Evolutionary conservation across 2,888 invertebrate genomes (phyloP).

Genomic region (Lobophora halterata): DNA sequence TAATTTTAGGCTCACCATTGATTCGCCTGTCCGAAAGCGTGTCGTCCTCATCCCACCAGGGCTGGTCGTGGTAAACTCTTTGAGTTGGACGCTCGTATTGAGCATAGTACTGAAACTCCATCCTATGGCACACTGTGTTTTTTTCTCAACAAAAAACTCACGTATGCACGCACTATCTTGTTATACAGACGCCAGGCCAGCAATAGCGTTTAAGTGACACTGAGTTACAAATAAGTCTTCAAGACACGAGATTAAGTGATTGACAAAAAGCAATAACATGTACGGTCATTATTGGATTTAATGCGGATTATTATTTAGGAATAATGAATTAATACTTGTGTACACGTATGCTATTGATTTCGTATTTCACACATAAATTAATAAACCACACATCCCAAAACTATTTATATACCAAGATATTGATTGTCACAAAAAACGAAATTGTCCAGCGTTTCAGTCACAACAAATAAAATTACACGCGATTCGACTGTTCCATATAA

Average conservation of each 20-base stretch:
- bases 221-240: slow-evolving; percentile 60
- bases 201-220: slow-evolving; percentile 57
- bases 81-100: slow-evolving; percentile 57
- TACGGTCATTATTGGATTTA: slow-evolving; percentile 43
- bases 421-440: too few species aligned
- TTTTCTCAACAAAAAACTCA: slow-evolving; percentile 32
- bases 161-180: slow-evolving; percentile 32
- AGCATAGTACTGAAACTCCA: slow-evolving; percentile 75
- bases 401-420: too few species aligned
- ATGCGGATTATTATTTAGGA: slow-evolving; percentile 2
- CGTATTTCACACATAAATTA: too few species aligned
- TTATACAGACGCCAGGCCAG: slow-evolving; percentile 48
- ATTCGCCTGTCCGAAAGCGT: slow-evolving; percentile 66
- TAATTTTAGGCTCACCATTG: slow-evolving; percentile 70
- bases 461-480: slow-evolving; percentile 9
- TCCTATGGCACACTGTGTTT: slow-evolving; percentile 37
- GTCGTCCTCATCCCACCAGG: slow-evolving; percentile 75
- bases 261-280: slow-evolving; percentile 50
- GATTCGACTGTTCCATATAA: slow-evolving; percentile 1
- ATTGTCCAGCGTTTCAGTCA: slow-evolving; percentile 9
- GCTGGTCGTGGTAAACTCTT: slow-evolving; percentile 58
- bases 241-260: slow-evolving; percentile 65
- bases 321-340: neutral
- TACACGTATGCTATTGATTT: too few species aligned
- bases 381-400: too few species aligned